Evolutionary conservation across 1,140 invertebrate genomes (phyloP), one percentile per base, ranked within the genome.

Genomic region (Pseudomyrmex flavicornis): DNA sequence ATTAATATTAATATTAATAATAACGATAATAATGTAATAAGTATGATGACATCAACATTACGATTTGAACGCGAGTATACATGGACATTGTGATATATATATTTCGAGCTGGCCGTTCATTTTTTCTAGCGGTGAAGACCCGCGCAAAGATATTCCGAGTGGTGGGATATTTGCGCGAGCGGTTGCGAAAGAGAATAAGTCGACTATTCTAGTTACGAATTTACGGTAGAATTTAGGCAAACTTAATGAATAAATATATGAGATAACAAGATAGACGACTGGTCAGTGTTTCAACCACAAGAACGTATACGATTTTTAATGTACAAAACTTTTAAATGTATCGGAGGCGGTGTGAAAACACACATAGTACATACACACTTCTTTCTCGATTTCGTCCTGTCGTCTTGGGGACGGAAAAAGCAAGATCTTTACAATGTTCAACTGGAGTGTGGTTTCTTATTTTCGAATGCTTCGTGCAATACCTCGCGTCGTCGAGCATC

Each of bases 231-330:
- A 86, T 54, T 68, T 90, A 88, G 85, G 85, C 62, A 82, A 89
- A 90, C 85, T 17, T 90, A 90, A 84, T 63, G 84, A 35, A 87
- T 85, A 89, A 88, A 90, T 76, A 35, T 35, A 89, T 86, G 80
- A 26, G 90, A 83, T 82, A 86, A 89, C 76, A 70, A 35, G 58
- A 90, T 94, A 94, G 93, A 89, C 89, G 92, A 91, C 93, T 93
- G 90, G 0, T 94, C 91, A 89, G 91, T 94, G 93, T 94, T 94
- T 92, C 90, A 93, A 35, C 89, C 93, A 92, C 92, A 35, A 35
- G 88, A 94, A 93, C 85, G 94, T 94, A 94, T 94, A 94, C 94
- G 94, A 94, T 93, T 94, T 94, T 93, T 92, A 93, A 94, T 94
- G 93, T 94, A 94, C 94, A 94, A 94, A 94, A 88, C 35, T 35